Evolutionary conservation across 2,888 invertebrate species (phyloP), one percentile per base, ranked within the genome.

Genomic region (Ctenicera cuprea): DNA sequence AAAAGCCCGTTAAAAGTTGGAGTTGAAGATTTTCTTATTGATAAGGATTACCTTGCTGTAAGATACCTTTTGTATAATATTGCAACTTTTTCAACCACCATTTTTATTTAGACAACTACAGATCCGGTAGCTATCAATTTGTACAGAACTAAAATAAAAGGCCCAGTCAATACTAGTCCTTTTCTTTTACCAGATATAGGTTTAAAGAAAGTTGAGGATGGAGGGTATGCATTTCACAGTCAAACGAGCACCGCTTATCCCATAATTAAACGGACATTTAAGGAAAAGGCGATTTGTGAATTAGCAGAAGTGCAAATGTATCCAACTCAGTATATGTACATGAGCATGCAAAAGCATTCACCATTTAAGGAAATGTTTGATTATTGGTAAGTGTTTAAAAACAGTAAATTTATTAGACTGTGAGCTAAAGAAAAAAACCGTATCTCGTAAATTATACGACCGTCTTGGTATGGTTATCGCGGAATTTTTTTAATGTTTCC

Each of bases 211-310:
- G 91, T 94, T 0, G 90, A 90, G 82, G 84, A 86, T 33, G 94
- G 93, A 1, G 92, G 91, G 1, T 94, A 91, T 81, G 94, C 94
- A 0, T 93, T 92, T 84, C 92, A 93, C 80, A 89, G 92, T 3
- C 93, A 94, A 83, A 90, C 90, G 0, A 90, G 91, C 0, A 89
- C 90, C 0, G 93, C 91, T 0, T 94, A 94, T 84, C 91, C 91
- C 75, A 90, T 93, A 22, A 93, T 94, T 82, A 88, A 88, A 63
- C 89, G 89, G 22, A 91, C 90, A 0, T 94, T 93, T 80, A 88
- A 87, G 0, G 92, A 93, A 81, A 87, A 90, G 59, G 90, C 92
- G 83, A 90, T 93, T 66, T 94, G 94, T 78, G 93, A 93, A 74
- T 86, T 92, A 0, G 89, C 90, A 0, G 92, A 93, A 84, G 88